Evolutionary conservation across 2,888 invertebrate genomes (phyloP), one percentile per base, ranked within the genome.

Genomic region (Latrodectus hesperus): DNA sequence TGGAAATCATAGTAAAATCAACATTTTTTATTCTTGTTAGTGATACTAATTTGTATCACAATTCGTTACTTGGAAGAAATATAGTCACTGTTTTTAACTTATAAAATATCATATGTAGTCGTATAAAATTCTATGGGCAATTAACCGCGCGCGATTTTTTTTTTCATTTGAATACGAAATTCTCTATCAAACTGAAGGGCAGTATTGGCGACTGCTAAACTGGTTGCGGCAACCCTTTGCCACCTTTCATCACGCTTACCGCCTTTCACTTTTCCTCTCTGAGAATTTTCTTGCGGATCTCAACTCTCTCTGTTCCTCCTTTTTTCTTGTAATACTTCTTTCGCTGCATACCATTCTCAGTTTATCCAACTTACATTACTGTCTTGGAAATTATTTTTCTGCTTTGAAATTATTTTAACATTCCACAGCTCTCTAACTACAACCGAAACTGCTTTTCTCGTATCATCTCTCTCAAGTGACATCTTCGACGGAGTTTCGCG

Each of bases 261-360:
- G 81, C 81, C 77, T 86, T 86, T 81, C 81, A 81, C 81, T 86
- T 86, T 85, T 80, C 86, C 67, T 85, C 77, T 78, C 82, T 77
- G 86, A 86, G 75, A 86, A 86, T 77, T 86, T 86, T 86, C 86
- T 76, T 52, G 81, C 86, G 81, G 86, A 81, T 81, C 86, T 86
- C 49, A 53, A 72, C 64, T 85, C 70, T 64, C 76, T 11, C 75
- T 65, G 70, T 75, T 85, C 79, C 79, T 79, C 49, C 75, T 64
- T 73, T 16, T 72, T 26, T 52, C 80, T 64, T 64, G 55, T n/a
- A 38, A 70, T 70, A 77, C 55, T 71, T 70, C 71, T 72, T 65
- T 52, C 52, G 52, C 26, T 17, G 38, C 76, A 22, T 76, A 64
- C 38, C 60, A 60, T 16, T 60, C 60, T 11, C 60, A 60, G 60